These are phyloP conservation scores for Desoria tigrina DNA, from an alignment of 2,888 invertebrate genomes.

Conservation along the genomic window DNA sequence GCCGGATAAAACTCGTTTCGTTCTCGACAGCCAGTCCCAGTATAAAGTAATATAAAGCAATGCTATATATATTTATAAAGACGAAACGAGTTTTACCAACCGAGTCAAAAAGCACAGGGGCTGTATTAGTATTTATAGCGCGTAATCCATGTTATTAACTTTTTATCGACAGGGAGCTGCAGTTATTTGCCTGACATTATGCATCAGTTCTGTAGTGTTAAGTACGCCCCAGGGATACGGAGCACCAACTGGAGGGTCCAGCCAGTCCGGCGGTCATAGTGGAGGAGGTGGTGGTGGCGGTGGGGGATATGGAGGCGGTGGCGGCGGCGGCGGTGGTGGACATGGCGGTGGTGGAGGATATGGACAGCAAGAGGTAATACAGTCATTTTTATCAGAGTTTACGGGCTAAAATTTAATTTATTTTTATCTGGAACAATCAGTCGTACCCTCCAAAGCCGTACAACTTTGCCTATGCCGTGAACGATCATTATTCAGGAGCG, in stretches of 20 bases:
- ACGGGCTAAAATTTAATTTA: neutral
- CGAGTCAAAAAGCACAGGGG: too few species aligned
- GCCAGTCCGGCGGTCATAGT: neutral
- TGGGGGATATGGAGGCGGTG: neutral
- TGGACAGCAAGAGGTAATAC: conserved; percentile 26
- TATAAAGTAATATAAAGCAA: too few species aligned
- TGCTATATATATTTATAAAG: too few species aligned
- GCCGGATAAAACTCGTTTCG: too few species aligned
- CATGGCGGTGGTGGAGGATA: conserved; percentile 26
- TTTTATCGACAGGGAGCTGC: neutral
- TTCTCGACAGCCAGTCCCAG: too few species aligned
- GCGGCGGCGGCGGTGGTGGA: conserved; percentile 15
- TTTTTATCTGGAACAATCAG: conserved; percentile 1
- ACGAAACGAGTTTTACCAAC: too few species aligned
- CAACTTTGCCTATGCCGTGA: conserved; percentile 51
- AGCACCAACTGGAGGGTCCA: neutral
- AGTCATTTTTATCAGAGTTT: neutral
- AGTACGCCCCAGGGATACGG: conserved; percentile 1
- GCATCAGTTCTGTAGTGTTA: neutral
- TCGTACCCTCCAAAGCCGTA: conserved; percentile 51
- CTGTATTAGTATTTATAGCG: too few species aligned
- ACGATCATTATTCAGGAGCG: conserved; percentile 52
- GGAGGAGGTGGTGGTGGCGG: conserved; percentile 1
- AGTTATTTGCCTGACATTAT: neutral
- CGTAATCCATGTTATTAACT: too few species aligned